Evolutionary conservation across 1,140 invertebrate species (phyloP), one percentile per base, ranked within the genome.

Genomic region (Sycophaga agraensis): DNA sequence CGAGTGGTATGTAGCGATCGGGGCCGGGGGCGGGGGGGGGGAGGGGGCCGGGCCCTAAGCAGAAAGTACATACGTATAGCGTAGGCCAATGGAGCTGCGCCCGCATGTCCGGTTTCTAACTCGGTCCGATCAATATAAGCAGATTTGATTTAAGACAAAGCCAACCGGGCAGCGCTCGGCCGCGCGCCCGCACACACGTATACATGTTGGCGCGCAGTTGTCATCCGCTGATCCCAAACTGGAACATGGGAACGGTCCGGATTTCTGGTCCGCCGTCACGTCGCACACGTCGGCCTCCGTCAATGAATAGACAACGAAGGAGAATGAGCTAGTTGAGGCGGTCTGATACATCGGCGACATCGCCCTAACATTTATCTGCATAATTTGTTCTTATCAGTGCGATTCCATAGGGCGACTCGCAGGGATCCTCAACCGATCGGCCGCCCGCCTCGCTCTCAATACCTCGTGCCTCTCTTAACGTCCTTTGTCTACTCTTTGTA

Each of bases 221-320:
- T 63, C 60, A 50, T 56, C 53, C 53, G 24, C 22, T 50, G 17
- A 61, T 57, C 39, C 48, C 46, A 40, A 76, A 76, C 70, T 76
- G 68, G 73, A 73, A 75, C 75, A 76, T 75, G 73, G 73, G 76
- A 78, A 78, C 71, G 69, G 67, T 70, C 68, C 70, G 74, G 75
- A 78, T 78, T 78, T 77, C 72, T 75, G 73, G 69, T 76, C 72
- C 70, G 71, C 66, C 68, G 73, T 76, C 76, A 76, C 73, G 71
- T 76, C 68, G 72, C 70, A 65, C 68, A 73, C 69, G 71, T 78
- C 71, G 73, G 65, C 31, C 70, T n/a, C 70, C 67, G 74, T 74
- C 73, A 78, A 78, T 76, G 75, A 78, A 77, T 73, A 74, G 73
- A 77, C 75, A 77, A 78, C 74, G 73, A 77, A 76, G 73, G 69